phyloP scores from a whole-genome alignment of 2,888 invertebrate species.

The Brenthis hecate region DNA sequence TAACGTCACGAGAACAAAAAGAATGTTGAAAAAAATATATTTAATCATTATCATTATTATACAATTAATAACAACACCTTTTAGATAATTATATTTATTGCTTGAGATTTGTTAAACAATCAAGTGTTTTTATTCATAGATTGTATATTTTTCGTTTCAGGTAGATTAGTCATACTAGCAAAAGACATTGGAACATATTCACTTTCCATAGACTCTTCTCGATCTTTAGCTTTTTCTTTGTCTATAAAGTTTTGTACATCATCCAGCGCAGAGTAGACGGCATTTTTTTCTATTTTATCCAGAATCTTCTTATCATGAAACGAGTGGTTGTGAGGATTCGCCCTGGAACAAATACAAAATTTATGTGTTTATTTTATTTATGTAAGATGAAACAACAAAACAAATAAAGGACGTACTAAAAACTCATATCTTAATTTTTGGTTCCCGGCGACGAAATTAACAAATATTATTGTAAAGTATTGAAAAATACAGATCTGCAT shows the following conservation, averaged over 20 bases:
- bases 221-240: conserved; percentile 39
- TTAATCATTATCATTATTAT: too few species aligned
- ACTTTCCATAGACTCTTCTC: conserved; percentile 29
- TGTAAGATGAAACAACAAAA: too few species aligned
- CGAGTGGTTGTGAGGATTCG: conserved; percentile 72
- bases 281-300: conserved; percentile 70
- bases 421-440: too few species aligned
- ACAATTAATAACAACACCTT: too few species aligned
- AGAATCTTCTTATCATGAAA: conserved; percentile 78
- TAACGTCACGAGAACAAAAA: too few species aligned
- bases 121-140: conserved; percentile 17
- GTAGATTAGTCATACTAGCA: conserved; percentile 1
- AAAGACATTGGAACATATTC: conserved; percentile 28
- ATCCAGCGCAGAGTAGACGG: conserved; percentile 58
- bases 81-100: too few species aligned
- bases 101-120: neutral
- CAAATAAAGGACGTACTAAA: too few species aligned
- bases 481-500: too few species aligned
- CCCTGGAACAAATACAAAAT: conserved; percentile 47
- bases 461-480: too few species aligned
- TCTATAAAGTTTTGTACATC: conserved; percentile 46
- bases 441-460: too few species aligned
- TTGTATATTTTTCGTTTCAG: conserved; percentile 9
- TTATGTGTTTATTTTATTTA: too few species aligned
- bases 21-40: too few species aligned